Evolutionary conservation across 2,113 vertebrate genomes (phyloP), one percentile per base, ranked within the genome.

Genomic region (Indicator maculatus): DNA sequence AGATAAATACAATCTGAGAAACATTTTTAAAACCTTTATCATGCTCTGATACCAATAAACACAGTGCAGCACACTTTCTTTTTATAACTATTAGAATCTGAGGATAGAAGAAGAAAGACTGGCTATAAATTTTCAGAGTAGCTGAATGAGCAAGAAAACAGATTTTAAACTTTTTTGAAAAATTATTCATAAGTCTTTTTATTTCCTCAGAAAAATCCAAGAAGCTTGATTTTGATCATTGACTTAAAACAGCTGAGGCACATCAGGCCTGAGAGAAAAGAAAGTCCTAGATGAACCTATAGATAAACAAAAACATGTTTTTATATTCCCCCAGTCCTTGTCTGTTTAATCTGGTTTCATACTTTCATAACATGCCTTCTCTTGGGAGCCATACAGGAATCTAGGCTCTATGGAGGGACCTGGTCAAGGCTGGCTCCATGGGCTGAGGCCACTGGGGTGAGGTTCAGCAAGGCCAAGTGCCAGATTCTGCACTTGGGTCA

Each of bases 81-180:
- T 41, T 61, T 33, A 11, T 0, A 76, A 33, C 9, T 6, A 21
- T 28, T 52, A 44, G 5, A 30, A 55, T 47, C 36, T 60, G 41
- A 71, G 24, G 8, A 20, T 53, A 74, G 13, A 33, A 3, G 28
- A 82, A 38, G 14, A 70, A 70, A 8, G 26, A 4, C 27, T 33
- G 13, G 2, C 15, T 71, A 28, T 9, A 81, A 12, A 36, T 13
- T 12, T 69, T 78, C 23, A 53, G n/a, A n/a, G 8, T 3, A 14
- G 8, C 19, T 50, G n/a, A 89, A 84, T 24, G 10, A 66, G 13
- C 4, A 78, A 74, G 8, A 4, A 38, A 64, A 58, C 16, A 50
- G 2, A 6, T 9, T 45, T 24, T 6, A 75, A 74, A 11, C 3
- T 16, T 15, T 59, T 78, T 65, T 4, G 0, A 2, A 31, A 76